Percentiles rank a stretch among this genome's conserved stretches.
Conservation (phyloP, 2,888 invertebrate genomes). For the Drosophila fungiperda region DNA sequence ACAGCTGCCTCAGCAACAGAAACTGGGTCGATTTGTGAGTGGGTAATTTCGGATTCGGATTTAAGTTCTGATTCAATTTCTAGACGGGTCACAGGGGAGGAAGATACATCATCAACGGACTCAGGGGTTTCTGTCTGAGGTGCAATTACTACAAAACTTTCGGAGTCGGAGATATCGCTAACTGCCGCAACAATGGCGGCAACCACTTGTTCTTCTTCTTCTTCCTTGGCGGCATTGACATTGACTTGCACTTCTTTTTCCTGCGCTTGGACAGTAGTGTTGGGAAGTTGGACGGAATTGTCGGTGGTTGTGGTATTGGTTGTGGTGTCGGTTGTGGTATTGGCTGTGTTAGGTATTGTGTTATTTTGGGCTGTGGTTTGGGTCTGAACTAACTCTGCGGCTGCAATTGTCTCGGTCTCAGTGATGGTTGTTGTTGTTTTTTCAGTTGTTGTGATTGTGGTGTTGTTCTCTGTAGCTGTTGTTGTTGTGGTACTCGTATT, state of each 20-base stretch:
- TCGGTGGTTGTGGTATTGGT: conserved; percentile 38
- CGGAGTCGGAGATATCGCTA: conserved; percentile 57
- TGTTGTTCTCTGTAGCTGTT: conserved; percentile 62
- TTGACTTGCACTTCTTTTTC: conserved; percentile 30
- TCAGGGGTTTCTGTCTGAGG: conserved; percentile 22
- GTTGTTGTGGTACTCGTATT: conserved; percentile 71
- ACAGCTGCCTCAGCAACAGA: conserved; percentile 9
- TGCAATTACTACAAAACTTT: conserved; percentile 58
- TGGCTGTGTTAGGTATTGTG: conserved; percentile 51
- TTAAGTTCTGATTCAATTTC: conserved; percentile 25
- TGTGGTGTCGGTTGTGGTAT: conserved; percentile 36
- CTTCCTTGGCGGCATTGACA: conserved; percentile 42
- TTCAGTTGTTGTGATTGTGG: conserved; percentile 45
- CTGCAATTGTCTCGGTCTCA: conserved; percentile 70
- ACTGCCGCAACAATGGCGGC: conserved; percentile 72
- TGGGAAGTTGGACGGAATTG: conserved; percentile 35
- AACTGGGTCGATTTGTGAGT: conserved; percentile 8
- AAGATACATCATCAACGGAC: conserved; percentile 21
- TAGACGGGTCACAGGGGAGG: conserved; percentile 35
- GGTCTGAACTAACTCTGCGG: conserved; percentile 80
- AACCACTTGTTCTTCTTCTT: conserved; percentile 69
- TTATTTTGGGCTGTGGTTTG: conserved; percentile 63
- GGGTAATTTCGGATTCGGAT: neutral
- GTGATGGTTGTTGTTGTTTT: conserved; percentile 52
- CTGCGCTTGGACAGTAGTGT: conserved; percentile 40